These are phyloP conservation scores for Archivesica marissinica DNA, from an alignment of 1,140 invertebrate species.

Conservation along the genomic window DNA sequence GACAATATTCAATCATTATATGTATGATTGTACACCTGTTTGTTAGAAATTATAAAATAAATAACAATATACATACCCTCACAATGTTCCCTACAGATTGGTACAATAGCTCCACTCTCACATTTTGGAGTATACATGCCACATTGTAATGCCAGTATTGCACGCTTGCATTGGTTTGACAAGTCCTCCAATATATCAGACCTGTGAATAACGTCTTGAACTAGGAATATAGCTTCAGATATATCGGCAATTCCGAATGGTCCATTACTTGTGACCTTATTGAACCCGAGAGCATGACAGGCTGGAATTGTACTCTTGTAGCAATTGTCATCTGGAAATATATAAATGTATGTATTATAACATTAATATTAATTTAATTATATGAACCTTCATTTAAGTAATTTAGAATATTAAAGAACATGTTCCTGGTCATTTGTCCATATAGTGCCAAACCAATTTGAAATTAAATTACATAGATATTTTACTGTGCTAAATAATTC, in stretches of 20 bases:
- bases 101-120: neutral
- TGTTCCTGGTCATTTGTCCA: too few relatives aligned
- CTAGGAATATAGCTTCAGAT: neutral
- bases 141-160: neutral
- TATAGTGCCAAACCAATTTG: too few relatives aligned
- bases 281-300: conserved; percentile 1
- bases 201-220: neutral
- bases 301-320: neutral
- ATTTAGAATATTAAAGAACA: too few relatives aligned
- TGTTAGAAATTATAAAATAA: neutral
- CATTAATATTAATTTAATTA: too few relatives aligned
- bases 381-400: too few relatives aligned
- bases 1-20: neutral
- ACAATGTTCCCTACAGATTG: conserved; percentile 17
- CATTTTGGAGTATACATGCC: conserved; percentile 4
- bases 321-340: neutral
- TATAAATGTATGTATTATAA: neutral
- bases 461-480: too few relatives aligned
- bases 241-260: neutral
- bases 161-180: neutral
- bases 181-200: neutral
- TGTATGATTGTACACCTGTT: neutral
- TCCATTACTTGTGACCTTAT: neutral
- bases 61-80: neutral
- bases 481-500: too few relatives aligned